Conservation (phyloP, 2,113 vertebrate genomes). For the Mystacornis crossleyi region DNA sequence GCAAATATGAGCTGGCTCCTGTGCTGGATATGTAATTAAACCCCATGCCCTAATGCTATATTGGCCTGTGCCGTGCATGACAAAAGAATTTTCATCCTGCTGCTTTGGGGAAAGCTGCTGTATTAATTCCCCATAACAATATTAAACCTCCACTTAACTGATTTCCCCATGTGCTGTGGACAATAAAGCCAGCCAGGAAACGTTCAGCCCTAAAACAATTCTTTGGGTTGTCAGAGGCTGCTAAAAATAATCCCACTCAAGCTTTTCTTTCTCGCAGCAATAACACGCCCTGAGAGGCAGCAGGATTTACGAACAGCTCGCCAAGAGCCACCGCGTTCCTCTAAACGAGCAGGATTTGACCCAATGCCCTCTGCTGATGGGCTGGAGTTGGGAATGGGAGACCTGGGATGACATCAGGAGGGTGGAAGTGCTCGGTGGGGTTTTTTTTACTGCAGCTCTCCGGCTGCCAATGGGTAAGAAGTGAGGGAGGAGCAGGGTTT, state of each 20-base stretch:
- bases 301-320: background rate
- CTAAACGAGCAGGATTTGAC: background rate
- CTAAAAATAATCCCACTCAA: constrained; percentile 40
- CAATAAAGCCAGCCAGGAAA: background rate
- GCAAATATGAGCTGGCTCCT: background rate
- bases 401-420: background rate
- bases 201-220: constrained; percentile 13
- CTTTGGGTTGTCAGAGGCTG: background rate
- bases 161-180: background rate
- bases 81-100: background rate
- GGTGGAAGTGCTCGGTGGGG: background rate
- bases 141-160: constrained; percentile 12
- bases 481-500: constrained; percentile 14
- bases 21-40: background rate
- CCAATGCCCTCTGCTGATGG: background rate
- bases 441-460: background rate
- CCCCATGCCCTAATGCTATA: background rate
- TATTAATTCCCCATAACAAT: background rate
- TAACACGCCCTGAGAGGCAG: background rate
- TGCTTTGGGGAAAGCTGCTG: background rate
- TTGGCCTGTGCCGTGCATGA: background rate
- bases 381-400: background rate
- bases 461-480: background rate
- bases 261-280: background rate
- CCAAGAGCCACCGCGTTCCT: background rate